Evolutionary conservation across 2,113 vertebrate species (phyloP), one percentile per base, ranked within the genome.

Genomic region (Otocyon megalotis): DNA sequence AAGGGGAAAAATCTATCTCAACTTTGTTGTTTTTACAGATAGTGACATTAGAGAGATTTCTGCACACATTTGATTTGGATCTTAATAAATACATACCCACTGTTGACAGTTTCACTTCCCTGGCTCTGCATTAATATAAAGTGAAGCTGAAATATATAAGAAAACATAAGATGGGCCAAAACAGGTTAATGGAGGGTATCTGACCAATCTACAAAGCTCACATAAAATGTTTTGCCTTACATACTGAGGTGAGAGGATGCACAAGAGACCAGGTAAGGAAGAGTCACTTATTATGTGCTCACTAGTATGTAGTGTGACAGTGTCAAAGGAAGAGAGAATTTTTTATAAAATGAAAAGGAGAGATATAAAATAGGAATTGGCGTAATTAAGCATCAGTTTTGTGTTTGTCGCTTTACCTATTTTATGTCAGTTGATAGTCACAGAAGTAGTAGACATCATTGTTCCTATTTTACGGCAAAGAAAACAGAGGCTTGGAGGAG

Each of bases 381-480:
- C n/a, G 53, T 88, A 80, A 96, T 69, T 97, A 95, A 92, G 67
- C 48, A 95, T 90, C n/a, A 72, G 32, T 69, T 95, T 48, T 95
- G 54, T 90, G 67, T 74, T 81, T 83, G 3, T 28, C 24, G 62
- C 11, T 74, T 93, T 84, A 71, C 50, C 63, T 89, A 43, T 83
- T 69, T 50, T 30, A 12, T 62, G 71, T 79, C n/a, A 88, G n/a
- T 58, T 62, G 84, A 63, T 85, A 81, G 85, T 30, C 53, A 95
- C 0, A 67, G 37, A 91, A 12, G 19, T 26, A 12, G 19, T 26
- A 82, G 56, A 43, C 50, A 84, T 13, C 53, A 92, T 32, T 82
- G 26, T 60, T 88, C 13, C 56, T 56, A 93, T 60, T 77, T 92
- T 43, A 86, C 20, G 82, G 67, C 48, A 79, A 95, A 71, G 79